Evolutionary conservation across 2,797 vertebrate species (phyloP).

Genomic region (Bovichtus variegatus): DNA sequence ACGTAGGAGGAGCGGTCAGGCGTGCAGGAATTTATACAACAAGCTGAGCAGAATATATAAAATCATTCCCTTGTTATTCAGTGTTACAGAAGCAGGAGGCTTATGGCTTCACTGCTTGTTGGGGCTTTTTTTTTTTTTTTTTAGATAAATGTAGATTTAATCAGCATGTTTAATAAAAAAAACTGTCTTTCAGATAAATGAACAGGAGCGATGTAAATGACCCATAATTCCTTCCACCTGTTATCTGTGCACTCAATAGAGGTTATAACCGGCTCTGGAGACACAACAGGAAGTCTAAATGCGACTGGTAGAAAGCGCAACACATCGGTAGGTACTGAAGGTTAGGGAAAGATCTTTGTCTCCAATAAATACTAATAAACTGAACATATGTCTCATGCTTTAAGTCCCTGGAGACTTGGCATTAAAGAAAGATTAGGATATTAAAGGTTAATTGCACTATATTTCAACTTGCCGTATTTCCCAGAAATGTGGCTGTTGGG

Average conservation of each 20-base stretch:
- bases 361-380: not conserved
- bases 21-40: not conserved
- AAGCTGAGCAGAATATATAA: not conserved
- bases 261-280: constrained; percentile 24
- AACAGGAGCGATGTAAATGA: constrained; percentile 39
- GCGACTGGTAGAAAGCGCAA: constrained; percentile 30
- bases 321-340: not conserved
- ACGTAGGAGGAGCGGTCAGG: not conserved
- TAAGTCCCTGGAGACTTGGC: not conserved
- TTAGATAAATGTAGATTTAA: not conserved
- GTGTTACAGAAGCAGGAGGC: not conserved
- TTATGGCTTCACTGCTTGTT: not conserved
- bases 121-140: no score
- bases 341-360: not conserved
- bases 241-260: constrained; percentile 53
- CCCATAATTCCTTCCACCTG: constrained; percentile 50
- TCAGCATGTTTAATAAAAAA: not conserved
- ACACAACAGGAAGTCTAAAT: constrained; percentile 68
- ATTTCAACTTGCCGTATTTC: not conserved
- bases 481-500: not conserved
- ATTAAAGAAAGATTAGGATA: not conserved
- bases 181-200: constrained; percentile 2
- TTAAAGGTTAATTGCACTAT: not conserved
- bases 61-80: not conserved
- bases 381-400: not conserved